Base-by-base conservation (phyloP, 2,888 invertebrate species). In the Athalia cordata region DNA sequence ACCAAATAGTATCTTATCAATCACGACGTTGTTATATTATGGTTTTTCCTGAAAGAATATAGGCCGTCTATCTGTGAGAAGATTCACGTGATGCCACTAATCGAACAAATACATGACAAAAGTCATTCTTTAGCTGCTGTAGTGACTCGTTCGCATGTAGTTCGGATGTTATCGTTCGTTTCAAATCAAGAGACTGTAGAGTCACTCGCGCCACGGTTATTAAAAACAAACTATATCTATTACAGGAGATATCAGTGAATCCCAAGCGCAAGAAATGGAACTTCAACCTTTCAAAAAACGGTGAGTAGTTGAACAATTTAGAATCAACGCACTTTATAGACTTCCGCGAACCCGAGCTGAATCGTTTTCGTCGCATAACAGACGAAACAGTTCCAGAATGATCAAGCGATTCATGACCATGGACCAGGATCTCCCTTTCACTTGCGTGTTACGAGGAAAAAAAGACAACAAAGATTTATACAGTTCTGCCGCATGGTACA, bases 351-450 rank as follows among this genome's bases (percentile, higher is more conserved):
- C 29, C 2, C 29, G 29, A 29, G 29, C 29, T 29, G 29, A 29
- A 29, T 29, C 29, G 29, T 29, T 29, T 29, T 55, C 3, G n/a
- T 55, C 55, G 55, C 55, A n/a, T 55, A 4, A 55, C 4, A n/a
- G 9, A 55, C 55, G 13, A 59, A 72, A 45, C 59, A 47, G 49
- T 45, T 47, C 6, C 47, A 11, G 72, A 72, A 57, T 45, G 45
- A 72, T 47, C 47, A 13, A 72, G 15, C 15, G 15, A 72, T 72
- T 15, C 72, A 15, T 72, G 72, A 59, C 59, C 72, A 45, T 59
- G 72, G 57, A 59, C 47, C 59, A 59, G 45, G 59, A 72, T 72
- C 13, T 72, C 47, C 72, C 72, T 72, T 72, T 72, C 72, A 59
- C 72, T 47, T 47, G 47, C 47, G 47, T 13, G 45, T 52, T 72